phyloP scores from a whole-genome alignment of 2,888 invertebrate species.

The Elmis aenea region DNA sequence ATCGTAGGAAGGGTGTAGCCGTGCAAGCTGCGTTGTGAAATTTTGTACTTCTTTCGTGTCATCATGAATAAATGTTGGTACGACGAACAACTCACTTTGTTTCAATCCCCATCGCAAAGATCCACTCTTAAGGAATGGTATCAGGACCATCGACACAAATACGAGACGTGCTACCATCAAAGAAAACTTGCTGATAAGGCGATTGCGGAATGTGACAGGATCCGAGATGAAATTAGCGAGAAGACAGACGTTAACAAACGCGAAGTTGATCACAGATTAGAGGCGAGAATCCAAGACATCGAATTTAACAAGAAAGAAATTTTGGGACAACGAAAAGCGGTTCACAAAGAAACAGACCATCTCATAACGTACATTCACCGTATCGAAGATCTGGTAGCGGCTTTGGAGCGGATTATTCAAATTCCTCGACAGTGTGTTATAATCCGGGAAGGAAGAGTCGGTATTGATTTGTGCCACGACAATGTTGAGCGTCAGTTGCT shows the following conservation, averaged over 20 bases:
- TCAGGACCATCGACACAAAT: not conserved
- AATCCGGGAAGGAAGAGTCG: not conserved
- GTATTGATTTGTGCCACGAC: conserved; percentile 50
- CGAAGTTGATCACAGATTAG: not conserved
- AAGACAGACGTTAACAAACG: not conserved
- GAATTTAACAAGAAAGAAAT: not conserved
- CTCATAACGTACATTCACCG: not conserved
- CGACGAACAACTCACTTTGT: too few relatives aligned
- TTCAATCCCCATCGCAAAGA: too few relatives aligned
- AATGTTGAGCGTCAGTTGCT: conserved; percentile 74
- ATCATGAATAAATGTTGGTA: too few relatives aligned
- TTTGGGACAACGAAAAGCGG: not conserved
- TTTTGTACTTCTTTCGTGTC: too few relatives aligned
- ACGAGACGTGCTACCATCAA: not conserved
- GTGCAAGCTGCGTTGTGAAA: too few relatives aligned
- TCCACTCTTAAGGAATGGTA: conserved; percentile 1
- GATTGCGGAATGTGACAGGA: not conserved
- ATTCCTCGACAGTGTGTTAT: not conserved
- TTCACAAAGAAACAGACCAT: not conserved
- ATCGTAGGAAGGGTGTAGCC: too few relatives aligned
- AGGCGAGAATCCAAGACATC: not conserved
- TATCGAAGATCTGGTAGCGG: not conserved
- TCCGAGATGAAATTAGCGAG: not conserved
- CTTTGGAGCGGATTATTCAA: not conserved
- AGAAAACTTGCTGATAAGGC: not conserved